Evolutionary conservation across 2,797 vertebrate genomes (phyloP).

Genomic region (Anguilla megastoma): DNA sequence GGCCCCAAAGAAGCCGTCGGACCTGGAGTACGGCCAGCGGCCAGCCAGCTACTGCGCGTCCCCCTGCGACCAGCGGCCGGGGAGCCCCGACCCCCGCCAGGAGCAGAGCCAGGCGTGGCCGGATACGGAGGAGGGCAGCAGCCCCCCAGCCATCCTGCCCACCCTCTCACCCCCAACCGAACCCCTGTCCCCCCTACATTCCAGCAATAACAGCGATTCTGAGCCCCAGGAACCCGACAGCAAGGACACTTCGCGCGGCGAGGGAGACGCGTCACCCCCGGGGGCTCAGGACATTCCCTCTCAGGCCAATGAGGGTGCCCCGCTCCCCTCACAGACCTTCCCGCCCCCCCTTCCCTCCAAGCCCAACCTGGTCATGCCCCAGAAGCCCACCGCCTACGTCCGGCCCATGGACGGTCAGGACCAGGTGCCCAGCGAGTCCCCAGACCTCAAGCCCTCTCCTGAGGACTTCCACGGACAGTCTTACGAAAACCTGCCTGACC

Average conservation of each 20-base stretch:
- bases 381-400: constrained; percentile 94
- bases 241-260: constrained; percentile 57
- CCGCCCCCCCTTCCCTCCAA: constrained; percentile 81
- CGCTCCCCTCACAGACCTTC: constrained; percentile 79
- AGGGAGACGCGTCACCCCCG: constrained; percentile 51
- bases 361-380: constrained; percentile 74
- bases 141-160: constrained; percentile 68
- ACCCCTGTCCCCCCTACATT: constrained; percentile 79
- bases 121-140: constrained; percentile 57
- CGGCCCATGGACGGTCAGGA: constrained; percentile 95
- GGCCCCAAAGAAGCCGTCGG: constrained; percentile 60
- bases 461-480: constrained; percentile 71
- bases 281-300: constrained; percentile 60
- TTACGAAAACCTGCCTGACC: constrained; percentile 70
- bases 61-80: constrained; percentile 52
- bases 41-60: constrained; percentile 53
- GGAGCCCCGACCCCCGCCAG: constrained; percentile 46
- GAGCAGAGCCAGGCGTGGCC: constrained; percentile 58
- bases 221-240: constrained; percentile 63
- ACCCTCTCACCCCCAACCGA: constrained; percentile 71
- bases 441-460: constrained; percentile 80
- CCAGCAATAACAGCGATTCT: constrained; percentile 70
- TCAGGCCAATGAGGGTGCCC: constrained; percentile 61
- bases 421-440: constrained; percentile 81
- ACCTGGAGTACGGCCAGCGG: constrained; percentile 56